Conservation (phyloP, 2,888 invertebrate genomes). For the Odontothrips loti region DNA sequence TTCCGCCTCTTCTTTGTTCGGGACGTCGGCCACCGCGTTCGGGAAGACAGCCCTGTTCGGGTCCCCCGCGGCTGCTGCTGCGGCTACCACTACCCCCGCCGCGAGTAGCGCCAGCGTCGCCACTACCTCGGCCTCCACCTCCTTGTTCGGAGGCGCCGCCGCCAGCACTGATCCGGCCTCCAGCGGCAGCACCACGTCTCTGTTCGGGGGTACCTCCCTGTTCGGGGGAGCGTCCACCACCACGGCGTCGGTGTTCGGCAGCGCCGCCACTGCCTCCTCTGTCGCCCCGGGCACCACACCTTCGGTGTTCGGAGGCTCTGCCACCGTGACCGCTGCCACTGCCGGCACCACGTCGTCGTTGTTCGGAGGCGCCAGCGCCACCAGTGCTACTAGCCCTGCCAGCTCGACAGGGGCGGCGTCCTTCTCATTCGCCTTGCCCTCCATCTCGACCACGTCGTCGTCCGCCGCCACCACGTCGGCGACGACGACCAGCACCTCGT, state of each 20-base stretch:
- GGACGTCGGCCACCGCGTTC: slow-evolving; percentile 1
- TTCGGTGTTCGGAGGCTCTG: slow-evolving; percentile 26
- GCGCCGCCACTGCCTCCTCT: slow-evolving; percentile 6
- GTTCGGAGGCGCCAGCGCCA: slow-evolving; percentile 36
- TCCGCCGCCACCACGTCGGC: slow-evolving; percentile 13
- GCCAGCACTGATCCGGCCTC: slow-evolving; percentile 25
- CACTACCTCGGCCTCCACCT: neutral
- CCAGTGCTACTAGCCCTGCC: slow-evolving; percentile 31
- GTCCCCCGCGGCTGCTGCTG: slow-evolving; percentile 27
- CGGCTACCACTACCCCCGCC: slow-evolving; percentile 22
- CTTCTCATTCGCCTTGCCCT: slow-evolving; percentile 33
- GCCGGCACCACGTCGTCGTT: neutral
- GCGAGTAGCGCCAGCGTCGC: neutral
- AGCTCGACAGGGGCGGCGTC: slow-evolving; percentile 41
- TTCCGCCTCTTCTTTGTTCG: neutral
- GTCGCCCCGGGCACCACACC: slow-evolving; percentile 29
- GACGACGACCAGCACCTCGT: neutral
- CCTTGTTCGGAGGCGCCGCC: neutral
- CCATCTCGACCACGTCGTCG: slow-evolving; percentile 30
- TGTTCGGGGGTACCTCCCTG: slow-evolving; percentile 30
- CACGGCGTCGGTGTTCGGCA: slow-evolving; percentile 33
- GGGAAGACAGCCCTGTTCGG: slow-evolving; percentile 20
- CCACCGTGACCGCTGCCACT: slow-evolving; percentile 24
- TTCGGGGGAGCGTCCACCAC: slow-evolving; percentile 31
- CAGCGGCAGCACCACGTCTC: slow-evolving; percentile 28